A percentile compares a stretch with the other conserved stretches of the same genome.
Conservation (phyloP, 1,140 invertebrate species). For the Phymorhynchus buccinoides region DNA sequence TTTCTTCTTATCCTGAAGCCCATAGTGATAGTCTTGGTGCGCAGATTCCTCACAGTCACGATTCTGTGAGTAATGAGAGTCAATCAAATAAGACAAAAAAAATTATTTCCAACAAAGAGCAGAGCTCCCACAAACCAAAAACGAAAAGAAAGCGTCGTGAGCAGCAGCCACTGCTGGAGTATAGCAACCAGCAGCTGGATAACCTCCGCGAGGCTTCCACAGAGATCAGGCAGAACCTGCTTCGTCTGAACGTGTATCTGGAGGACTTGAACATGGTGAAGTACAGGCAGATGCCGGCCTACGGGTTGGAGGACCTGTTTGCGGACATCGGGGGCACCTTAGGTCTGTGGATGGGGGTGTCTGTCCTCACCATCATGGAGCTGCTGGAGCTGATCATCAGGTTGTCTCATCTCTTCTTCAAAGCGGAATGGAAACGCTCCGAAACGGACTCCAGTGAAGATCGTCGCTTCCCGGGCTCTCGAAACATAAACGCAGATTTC, state of each 20-base stretch:
- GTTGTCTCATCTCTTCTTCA: conserved; percentile 60
- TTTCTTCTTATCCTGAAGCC: background rate
- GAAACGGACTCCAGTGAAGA: background rate
- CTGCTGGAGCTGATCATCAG: conserved; percentile 63
- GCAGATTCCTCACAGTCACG: background rate
- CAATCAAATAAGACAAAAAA: background rate
- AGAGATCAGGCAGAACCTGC: conserved; percentile 65
- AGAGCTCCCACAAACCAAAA: background rate
- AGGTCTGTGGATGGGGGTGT: conserved; percentile 71
- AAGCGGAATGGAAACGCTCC: conserved; percentile 58
- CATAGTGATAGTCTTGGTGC: background rate
- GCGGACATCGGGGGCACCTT: conserved; percentile 69
- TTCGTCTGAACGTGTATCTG: conserved; percentile 67
- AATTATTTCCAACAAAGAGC: background rate
- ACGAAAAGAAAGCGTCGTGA: background rate
- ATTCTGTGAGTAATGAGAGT: background rate
- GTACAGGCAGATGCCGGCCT: conserved; percentile 66
- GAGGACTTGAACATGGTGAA: conserved; percentile 67
- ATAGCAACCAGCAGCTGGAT: conserved; percentile 40
- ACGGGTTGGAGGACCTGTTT: conserved; percentile 68
- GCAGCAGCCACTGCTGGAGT: conserved; percentile 39
- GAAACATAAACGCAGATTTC: background rate
- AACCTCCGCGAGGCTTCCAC: conserved; percentile 57
- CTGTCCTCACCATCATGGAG: conserved; percentile 70
- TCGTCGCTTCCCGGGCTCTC: background rate